Percentiles rank a stretch among this genome's conserved stretches.
phyloP scores from a whole-genome alignment of 1,140 invertebrate species.

The Grapholita molesta region DNA sequence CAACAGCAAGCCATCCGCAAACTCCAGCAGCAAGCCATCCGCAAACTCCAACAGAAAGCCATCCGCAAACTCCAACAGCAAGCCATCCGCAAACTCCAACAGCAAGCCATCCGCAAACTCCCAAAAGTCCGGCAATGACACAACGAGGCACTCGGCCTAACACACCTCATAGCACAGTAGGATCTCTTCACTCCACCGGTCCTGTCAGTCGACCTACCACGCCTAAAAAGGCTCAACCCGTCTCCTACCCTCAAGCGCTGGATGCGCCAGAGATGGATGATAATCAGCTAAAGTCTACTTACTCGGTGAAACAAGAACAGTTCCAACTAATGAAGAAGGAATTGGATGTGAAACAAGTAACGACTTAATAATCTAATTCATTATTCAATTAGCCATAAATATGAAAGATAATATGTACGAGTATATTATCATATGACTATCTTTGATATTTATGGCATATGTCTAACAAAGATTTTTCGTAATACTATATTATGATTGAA shows the following conservation, averaged over 20 bases:
- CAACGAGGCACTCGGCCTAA: conserved; percentile 30
- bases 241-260: no score
- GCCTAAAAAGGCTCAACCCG: conserved; percentile 17
- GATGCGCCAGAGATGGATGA: conserved; percentile 20
- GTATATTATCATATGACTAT: no score
- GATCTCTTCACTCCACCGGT: neutral
- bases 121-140: conserved; percentile 38
- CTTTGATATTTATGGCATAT: no score
- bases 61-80: conserved; percentile 25
- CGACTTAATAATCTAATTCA: neutral
- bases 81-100: neutral
- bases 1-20: no score
- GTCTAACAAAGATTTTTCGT: no score
- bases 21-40: conserved; percentile 22
- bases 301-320: conserved; percentile 43
- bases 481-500: no score
- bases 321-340: conserved; percentile 63
- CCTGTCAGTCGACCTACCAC: conserved; percentile 41
- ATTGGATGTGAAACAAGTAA: conserved; percentile 65
- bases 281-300: conserved; percentile 43
- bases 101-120: conserved; percentile 40
- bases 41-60: conserved; percentile 39
- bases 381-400: no score
- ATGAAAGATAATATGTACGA: no score
- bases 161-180: conserved; percentile 30